Evolutionary conservation across 30 jellyfish, hydroid and myxozoan genomes (phyloP).

Genomic region (Sanderia malayensis): DNA sequence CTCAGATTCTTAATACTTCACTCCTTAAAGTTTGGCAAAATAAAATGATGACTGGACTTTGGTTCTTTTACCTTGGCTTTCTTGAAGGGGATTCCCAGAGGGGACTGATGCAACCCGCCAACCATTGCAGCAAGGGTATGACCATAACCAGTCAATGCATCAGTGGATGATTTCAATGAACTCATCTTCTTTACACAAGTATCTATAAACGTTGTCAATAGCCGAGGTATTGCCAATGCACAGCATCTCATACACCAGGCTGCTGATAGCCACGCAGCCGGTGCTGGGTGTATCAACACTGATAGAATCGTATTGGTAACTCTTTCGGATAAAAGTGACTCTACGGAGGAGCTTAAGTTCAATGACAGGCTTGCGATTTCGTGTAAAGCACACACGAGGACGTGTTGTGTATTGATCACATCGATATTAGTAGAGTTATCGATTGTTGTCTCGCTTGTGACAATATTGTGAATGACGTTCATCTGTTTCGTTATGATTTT

Average conservation of each 20-base stretch:
- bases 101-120: constrained; percentile 93
- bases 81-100: constrained; percentile 88
- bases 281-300: constrained; percentile 94
- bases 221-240: constrained; percentile 87
- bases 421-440: constrained; percentile 62
- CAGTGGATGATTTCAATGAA: constrained; percentile 74
- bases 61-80: constrained; percentile 86
- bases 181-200: constrained; percentile 81
- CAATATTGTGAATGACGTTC: constrained; percentile 78
- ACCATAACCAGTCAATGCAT: constrained; percentile 91
- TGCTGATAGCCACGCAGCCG: constrained; percentile 98
- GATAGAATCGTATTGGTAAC: constrained; percentile 82
- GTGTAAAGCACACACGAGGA: constrained; percentile 93
- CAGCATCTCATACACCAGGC: constrained; percentile 98
- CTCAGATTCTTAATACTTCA: no score
- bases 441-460: constrained; percentile 57
- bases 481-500: constrained; percentile 80
- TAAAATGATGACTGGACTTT: no score
- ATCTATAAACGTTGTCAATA: constrained; percentile 66
- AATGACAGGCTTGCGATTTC: constrained; percentile 80
- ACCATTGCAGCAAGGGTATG: constrained; percentile 90
- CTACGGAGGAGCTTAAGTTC: constrained; percentile 82
- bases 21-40: no score
- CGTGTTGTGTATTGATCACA: constrained; percentile 89
- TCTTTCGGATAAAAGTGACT: constrained; percentile 56